Conservation (phyloP, 2,888 invertebrate genomes). For the Cryptophagus acutangulus region DNA sequence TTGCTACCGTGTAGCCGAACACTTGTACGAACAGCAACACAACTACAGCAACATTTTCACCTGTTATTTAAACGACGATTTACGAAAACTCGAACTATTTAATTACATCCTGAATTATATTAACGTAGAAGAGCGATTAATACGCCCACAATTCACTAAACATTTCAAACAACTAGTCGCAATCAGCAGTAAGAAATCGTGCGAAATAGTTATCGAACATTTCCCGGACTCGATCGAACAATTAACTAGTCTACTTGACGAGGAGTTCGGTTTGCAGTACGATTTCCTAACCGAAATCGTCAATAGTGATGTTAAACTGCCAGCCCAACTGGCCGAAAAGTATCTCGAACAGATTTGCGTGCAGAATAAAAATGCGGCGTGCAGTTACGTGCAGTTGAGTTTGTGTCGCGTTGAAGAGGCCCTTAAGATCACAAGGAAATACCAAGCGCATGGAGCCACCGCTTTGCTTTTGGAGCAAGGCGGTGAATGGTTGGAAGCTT, state of each 20-base stretch:
- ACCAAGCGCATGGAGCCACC: constrained; percentile 60
- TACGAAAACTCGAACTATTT: constrained; percentile 59
- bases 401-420: constrained; percentile 62
- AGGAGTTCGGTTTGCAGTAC: constrained; percentile 49
- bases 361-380: constrained; percentile 52
- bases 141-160: constrained; percentile 47
- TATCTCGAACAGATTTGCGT: constrained; percentile 62
- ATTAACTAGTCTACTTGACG: constrained; percentile 48
- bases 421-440: constrained; percentile 58
- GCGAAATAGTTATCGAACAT: constrained; percentile 57
- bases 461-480: constrained; percentile 71
- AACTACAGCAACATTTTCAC: constrained; percentile 60
- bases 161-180: constrained; percentile 53
- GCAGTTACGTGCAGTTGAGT: constrained; percentile 42
- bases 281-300: constrained; percentile 57
- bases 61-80: constrained; percentile 63
- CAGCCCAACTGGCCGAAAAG: constrained; percentile 53
- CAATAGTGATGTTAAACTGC: constrained; percentile 42
- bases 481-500: constrained; percentile 68
- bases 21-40: constrained; percentile 57
- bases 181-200: constrained; percentile 59
- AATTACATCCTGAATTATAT: constrained; percentile 52
- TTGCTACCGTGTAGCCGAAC: constrained; percentile 68
- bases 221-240: constrained; percentile 49
- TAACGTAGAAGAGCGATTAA: constrained; percentile 43